These are phyloP conservation scores for Rhinoderma darwinii DNA, from an alignment of 2,113 vertebrate genomes.

Conservation along the genomic window DNA sequence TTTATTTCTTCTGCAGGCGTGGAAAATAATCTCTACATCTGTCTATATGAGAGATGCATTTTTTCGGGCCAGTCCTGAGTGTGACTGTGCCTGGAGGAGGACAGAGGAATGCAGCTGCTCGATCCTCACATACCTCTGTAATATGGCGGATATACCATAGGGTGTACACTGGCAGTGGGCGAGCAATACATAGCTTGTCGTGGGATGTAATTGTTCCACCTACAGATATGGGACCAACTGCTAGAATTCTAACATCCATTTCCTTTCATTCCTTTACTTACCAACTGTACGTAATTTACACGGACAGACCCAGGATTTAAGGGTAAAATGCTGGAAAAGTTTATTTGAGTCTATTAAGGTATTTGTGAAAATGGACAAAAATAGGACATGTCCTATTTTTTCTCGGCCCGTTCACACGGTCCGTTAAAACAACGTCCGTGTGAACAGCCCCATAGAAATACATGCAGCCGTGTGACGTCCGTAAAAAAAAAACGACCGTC, in stretches of 20 bases:
- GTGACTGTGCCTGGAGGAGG: not conserved
- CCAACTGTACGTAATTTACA: not conserved
- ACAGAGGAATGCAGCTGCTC: conserved; percentile 33
- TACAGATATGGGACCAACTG: conserved; percentile 27
- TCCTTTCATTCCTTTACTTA: not conserved
- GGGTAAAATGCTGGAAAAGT: not conserved
- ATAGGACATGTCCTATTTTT: no score
- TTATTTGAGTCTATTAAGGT: no score
- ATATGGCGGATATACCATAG: conserved; percentile 23
- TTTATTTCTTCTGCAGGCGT: not conserved
- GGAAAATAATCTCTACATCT: not conserved
- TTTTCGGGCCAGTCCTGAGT: not conserved
- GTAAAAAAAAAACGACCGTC: no score
- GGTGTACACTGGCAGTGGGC: conserved; percentile 28
- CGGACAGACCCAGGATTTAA: not conserved
- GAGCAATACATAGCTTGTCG: conserved; percentile 22
- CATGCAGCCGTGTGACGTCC: no score
- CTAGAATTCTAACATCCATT: not conserved
- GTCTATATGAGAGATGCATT: not conserved
- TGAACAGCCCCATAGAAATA: no score
- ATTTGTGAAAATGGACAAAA: no score
- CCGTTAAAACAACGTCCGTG: no score
- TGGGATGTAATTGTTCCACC: conserved; percentile 27
- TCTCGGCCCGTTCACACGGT: no score
- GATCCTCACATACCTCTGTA: conserved; percentile 35